Evolutionary conservation across 1,140 invertebrate species (phyloP), one percentile per base, ranked within the genome.

Genomic region (Philotrypesis tridentata): DNA sequence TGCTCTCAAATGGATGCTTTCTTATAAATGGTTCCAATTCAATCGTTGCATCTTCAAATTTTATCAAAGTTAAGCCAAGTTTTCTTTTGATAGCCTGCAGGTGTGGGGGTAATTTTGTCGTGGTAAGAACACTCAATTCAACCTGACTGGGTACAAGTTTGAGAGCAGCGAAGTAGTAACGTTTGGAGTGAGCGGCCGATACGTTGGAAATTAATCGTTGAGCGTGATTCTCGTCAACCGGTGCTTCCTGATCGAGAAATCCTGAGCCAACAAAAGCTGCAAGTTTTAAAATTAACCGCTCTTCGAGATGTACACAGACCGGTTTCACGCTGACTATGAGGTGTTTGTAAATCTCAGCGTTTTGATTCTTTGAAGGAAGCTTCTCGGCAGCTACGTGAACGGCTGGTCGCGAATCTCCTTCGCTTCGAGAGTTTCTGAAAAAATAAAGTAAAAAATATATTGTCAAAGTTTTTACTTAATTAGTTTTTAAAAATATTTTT

Each of bases 31-130:
- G 95, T 89, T 98, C 96, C 55, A 99, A 92, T 85, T 98, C 96
- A 29, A 99, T 97, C 17, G 95, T 93, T 3, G 98, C 98, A 92
- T 99, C 98, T 92, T 99, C 98, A 92, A 99, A 99, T 85, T 96
- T 96, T 48, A 99, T 97, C 9, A 99, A 91, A 31, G 96, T 97
- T 6, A 99, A 93, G 1, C 97, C 96, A 48, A 98, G 92, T 83
- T 96, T 95, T 82, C 95, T 94, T 92, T 99, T 99, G 9, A 99
- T 95, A 74, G 92, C 91, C 82, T 94, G 93, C 70, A 99, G 92
- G 86, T 96, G 94, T 1, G 93, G 88, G 1, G 95, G 93, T 72
- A 99, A 88, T 89, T 97, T 97, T 80, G 94, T 95, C 0, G 96
- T 94, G 12, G 97, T 98, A 27, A 95, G 93, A 83, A 98, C 96